phyloP scores from a whole-genome alignment of 2,113 vertebrate species.

The Bubo bubo region DNA sequence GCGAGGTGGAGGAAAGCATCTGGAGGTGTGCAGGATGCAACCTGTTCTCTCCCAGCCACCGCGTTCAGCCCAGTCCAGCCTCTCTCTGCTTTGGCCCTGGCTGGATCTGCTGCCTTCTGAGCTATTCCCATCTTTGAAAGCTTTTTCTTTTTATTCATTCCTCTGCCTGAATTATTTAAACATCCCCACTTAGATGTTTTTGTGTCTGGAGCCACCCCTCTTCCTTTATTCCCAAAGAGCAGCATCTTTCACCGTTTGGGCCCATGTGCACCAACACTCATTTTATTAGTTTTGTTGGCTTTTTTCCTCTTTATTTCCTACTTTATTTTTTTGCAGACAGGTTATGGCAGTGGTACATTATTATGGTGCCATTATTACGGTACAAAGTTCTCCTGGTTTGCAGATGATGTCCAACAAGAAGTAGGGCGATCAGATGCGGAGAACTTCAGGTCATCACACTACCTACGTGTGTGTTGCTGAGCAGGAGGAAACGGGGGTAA shows the following conservation, averaged over 20 bases:
- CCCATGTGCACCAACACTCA: not conserved
- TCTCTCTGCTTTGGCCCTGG: fast-evolving
- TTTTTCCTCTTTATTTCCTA: not conserved
- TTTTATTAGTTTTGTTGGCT: not conserved
- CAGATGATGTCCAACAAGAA: not conserved
- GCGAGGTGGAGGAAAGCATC: not conserved
- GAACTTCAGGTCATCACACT: not conserved
- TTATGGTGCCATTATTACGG: too few relatives aligned
- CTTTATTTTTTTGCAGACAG: not conserved
- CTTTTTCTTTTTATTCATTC: not conserved
- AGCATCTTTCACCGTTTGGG: fast-evolving
- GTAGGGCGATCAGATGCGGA: not conserved
- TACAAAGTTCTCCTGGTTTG: not conserved
- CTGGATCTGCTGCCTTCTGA: not conserved
- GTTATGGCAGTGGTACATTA: not conserved
- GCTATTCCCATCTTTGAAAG: not conserved
- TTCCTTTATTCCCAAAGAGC: not conserved
- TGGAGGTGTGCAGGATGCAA: fast-evolving
- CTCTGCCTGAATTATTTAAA: conserved; percentile 17
- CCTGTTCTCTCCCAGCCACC: fast-evolving
- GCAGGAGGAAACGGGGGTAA: fast-evolving
- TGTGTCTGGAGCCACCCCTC: not conserved
- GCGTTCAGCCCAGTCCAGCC: fast-evolving
- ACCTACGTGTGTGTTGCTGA: not conserved
- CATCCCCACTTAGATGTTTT: not conserved